Percentiles rank a stretch among this genome's conserved stretches.
Conservation (phyloP, 2,797 vertebrate genomes). For the Epinephelus malabaricus region DNA sequence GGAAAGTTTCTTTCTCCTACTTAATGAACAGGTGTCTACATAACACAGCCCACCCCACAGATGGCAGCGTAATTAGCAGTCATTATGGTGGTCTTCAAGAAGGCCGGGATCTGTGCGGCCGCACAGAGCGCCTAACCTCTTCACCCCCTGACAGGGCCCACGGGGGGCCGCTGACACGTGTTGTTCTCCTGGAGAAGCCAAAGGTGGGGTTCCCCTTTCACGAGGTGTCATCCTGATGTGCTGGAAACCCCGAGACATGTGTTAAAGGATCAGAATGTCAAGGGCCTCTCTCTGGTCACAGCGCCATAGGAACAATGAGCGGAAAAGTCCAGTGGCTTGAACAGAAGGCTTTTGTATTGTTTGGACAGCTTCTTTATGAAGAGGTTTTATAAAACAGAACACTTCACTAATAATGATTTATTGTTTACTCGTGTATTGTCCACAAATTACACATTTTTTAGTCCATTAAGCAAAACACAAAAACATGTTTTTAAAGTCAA, state of each 20-base stretch:
- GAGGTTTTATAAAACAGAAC: slow-evolving; percentile 16
- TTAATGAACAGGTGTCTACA: slow-evolving; percentile 89
- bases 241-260: slow-evolving; percentile 78
- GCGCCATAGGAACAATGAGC: slow-evolving; percentile 61
- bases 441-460: not conserved
- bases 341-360: slow-evolving; percentile 51
- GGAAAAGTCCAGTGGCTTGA: slow-evolving; percentile 55
- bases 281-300: slow-evolving; percentile 77
- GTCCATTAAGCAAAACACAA: slow-evolving; percentile 2
- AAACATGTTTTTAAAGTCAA: not conserved
- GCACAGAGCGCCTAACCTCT: slow-evolving; percentile 85
- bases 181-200: slow-evolving; percentile 80
- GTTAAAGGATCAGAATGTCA: slow-evolving; percentile 83
- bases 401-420: slow-evolving; percentile 23
- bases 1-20: slow-evolving; percentile 77
- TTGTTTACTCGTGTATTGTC: not conserved
- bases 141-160: slow-evolving; percentile 82
- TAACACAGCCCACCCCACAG: slow-evolving; percentile 86
- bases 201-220: slow-evolving; percentile 84
- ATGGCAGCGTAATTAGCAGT: slow-evolving; percentile 87
- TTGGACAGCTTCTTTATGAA: slow-evolving; percentile 22
- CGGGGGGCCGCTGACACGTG: slow-evolving; percentile 80
- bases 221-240: slow-evolving; percentile 85
- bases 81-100: slow-evolving; percentile 85
- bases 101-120: slow-evolving; percentile 79